Base-by-base conservation (phyloP, 2,888 invertebrate species). In the Agriopis leucophaearia region DNA sequence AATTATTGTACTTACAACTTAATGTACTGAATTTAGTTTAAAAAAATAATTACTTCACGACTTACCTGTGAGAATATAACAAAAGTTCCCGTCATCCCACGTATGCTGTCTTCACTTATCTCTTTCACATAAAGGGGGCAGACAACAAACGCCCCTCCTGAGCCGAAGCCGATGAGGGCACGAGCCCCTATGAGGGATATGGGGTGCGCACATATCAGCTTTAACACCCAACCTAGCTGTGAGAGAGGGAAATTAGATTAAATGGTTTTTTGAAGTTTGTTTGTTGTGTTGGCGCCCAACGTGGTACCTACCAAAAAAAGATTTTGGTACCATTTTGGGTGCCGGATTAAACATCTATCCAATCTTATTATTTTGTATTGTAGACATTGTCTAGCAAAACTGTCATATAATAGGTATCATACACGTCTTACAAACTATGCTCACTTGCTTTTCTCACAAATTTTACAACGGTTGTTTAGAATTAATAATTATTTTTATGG, bases 31-130 rank as follows among this genome's bases (percentile, higher is more conserved):
- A n/a, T n/a, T n/a, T n/a, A n/a, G n/a, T n/a, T n/a, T n/a, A n/a
- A n/a, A n/a, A n/a, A n/a, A n/a, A n/a, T n/a, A n/a, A 9, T 47
- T 9, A 27, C 27, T 10, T 6, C 7, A 1, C 27, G 27, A 13
- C 47, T 2, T 45, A 92, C 93, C 88, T 93, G 93, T 35, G 93
- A 92, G 74, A 93, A 93, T 81, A 93, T 92, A 60, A 92, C 78
- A 50, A 94, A 94, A 0, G 94, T 93, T 0, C 94, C 94, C 0
- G 93, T 93, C 92, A 93, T 94, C 0, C 94, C 94, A 27, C 94
- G 69, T 63, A 94, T 92, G 78, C 88, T 88, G 78, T 94, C 93
- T 40, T 94, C 94, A 47, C 93, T 94, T 74, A 94, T 92, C 68
- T 94, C 93, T 73, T 94, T 94, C 1, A 94, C 91, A 75, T 94